Conservation (phyloP, 37 sponge, comb jelly and placozoan species). For the Lycopodina hypogea region DNA sequence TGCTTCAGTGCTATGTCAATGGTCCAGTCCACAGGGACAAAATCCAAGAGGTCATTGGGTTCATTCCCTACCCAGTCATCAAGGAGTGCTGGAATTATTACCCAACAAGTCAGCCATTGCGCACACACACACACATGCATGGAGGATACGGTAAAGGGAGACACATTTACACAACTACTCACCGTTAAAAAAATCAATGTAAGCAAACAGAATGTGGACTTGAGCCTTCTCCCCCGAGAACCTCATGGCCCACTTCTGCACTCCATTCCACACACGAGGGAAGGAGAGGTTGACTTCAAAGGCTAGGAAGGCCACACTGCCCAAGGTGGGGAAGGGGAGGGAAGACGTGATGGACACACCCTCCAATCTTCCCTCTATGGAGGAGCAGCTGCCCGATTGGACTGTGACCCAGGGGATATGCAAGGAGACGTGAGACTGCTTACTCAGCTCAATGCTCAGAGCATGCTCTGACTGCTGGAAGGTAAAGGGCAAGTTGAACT, state of each 20-base stretch:
- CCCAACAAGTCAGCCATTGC: background rate
- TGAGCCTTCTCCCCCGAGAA: constrained; percentile 31
- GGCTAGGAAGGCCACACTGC: constrained; percentile 1
- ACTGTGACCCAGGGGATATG: constrained; percentile 54
- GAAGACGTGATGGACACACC: constrained; percentile 15
- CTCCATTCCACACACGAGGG: constrained; percentile 76
- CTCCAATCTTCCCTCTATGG: constrained; percentile 27
- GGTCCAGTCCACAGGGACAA: constrained; percentile 76
- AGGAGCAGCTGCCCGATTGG: constrained; percentile 38
- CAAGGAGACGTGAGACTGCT: constrained; percentile 10
- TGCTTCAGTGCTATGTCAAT: constrained; percentile 28
- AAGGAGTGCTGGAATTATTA: constrained; percentile 33
- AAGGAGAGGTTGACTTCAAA: constrained; percentile 48
- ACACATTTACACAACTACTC: background rate
- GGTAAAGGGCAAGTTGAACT: constrained; percentile 23
- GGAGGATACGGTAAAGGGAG: background rate
- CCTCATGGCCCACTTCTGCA: constrained; percentile 77
- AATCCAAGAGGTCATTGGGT: constrained; percentile 59
- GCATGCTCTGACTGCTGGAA: constrained; percentile 15
- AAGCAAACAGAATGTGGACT: constrained; percentile 63
- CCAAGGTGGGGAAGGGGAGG: constrained; percentile 21
- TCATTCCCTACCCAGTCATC: constrained; percentile 75
- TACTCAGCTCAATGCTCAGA: constrained; percentile 3
- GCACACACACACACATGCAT: background rate
- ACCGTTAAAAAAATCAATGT: constrained; percentile 82